Base-by-base conservation (phyloP, 2,113 vertebrate genomes). In the Clarias magur region DNA sequence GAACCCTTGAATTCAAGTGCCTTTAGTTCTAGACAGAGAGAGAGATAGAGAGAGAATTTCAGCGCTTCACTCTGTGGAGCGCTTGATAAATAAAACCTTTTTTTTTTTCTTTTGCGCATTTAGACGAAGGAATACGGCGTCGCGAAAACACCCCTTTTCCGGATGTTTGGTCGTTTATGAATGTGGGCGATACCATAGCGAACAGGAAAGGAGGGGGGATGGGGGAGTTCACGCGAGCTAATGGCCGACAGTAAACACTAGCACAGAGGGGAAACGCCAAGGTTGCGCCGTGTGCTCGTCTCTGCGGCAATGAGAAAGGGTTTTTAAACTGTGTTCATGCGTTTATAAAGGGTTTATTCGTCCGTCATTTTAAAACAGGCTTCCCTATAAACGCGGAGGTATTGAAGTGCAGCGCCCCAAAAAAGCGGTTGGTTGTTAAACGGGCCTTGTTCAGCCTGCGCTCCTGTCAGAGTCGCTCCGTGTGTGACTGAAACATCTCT, bases 141-240 rank as follows among this genome's bases (percentile, higher is more conserved):
- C 4, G 57, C 60, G 88, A 84, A 89, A 82, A 85, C 79, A 65
- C 88, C 85, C 87, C 87, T 62, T 75, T 84, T 82, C 83, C 84
- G 86, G 79, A 73, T 89, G 70, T 80, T 75, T 65, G 86, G 60
- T 30, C 42, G 73, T 85, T 78, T 79, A 56, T 75, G 78, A 82
- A 87, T 80, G 87, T 79, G 65, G 82, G 79, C 83, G 84, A 67
- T 85, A 79, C 59, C 84, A 79, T 56, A 30, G 65, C 25, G 27
- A 54, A 83, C 54, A 83, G 27, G 60, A 63, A 59, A 57, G 57
- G 68, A 63, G 87, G 57, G 79, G 10, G 68, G 67, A 16, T 80
- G 54, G 27, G 54, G 56, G 79, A 62, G 56, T 80, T 80, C 70
- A 67, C 82, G 62, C 82, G 30, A 63, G 72, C 34, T 76, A 78